phyloP scores from a whole-genome alignment of 2,888 invertebrate genomes.

The Drosophila niveifrons region DNA sequence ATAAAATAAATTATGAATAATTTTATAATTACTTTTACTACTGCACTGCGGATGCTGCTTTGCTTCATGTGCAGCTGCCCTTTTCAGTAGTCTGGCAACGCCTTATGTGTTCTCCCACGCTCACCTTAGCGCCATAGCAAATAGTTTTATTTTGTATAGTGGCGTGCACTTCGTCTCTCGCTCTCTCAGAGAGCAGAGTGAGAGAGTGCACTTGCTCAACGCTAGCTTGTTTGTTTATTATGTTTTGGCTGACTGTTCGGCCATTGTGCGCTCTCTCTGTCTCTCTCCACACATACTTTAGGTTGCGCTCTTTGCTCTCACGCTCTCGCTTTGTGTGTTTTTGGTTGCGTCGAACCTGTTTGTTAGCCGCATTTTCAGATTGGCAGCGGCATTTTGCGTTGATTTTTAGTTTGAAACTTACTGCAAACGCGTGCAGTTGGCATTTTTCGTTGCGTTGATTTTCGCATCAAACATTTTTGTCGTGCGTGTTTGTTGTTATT shows the following conservation, averaged over 20 bases:
- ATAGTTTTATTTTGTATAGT: slow-evolving; percentile 23
- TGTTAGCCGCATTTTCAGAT: slow-evolving; percentile 59
- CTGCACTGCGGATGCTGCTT: not conserved
- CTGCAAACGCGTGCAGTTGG: slow-evolving; percentile 72
- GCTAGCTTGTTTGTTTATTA: slow-evolving; percentile 29
- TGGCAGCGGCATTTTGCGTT: slow-evolving; percentile 52
- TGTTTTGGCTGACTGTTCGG: slow-evolving; percentile 30
- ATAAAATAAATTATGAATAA: too few relatives aligned
- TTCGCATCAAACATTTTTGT: slow-evolving; percentile 11
- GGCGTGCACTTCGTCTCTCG: not conserved
- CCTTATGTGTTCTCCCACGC: slow-evolving; percentile 20
- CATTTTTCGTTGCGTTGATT: slow-evolving; percentile 14
- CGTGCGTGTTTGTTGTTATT: slow-evolving; percentile 29
- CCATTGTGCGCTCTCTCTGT: slow-evolving; percentile 1
- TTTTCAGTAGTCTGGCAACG: slow-evolving; percentile 47
- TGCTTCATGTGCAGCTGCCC: not conserved
- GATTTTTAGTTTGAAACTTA: slow-evolving; percentile 66
- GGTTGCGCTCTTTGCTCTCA: not conserved
- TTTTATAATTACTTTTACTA: not conserved
- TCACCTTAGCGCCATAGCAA: slow-evolving; percentile 1
- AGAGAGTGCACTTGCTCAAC: slow-evolving; percentile 27
- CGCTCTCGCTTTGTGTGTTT: slow-evolving; percentile 18
- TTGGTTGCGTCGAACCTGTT: slow-evolving; percentile 73
- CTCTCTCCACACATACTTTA: not conserved
- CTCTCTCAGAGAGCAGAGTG: slow-evolving; percentile 3